These are phyloP conservation scores for Hozukius guyotensis DNA, from an alignment of 2,797 vertebrate genomes.

Conservation along the genomic window DNA sequence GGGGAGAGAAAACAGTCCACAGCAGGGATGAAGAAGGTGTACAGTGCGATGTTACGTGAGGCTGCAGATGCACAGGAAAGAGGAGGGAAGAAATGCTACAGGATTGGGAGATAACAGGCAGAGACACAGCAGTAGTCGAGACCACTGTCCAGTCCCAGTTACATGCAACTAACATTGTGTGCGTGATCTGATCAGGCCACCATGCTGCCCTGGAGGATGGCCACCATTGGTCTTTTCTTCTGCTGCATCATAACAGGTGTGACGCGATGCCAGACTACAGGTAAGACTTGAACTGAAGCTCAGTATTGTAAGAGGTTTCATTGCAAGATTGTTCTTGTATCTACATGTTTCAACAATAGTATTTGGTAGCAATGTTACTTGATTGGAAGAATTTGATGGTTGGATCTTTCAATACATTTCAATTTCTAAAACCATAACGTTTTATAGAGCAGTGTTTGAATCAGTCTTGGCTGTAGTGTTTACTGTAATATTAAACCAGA, in stretches of 20 bases:
- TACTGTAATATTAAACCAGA: neutral
- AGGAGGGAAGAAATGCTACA: neutral
- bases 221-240: slow-evolving; percentile 48
- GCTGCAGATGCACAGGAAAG: slow-evolving; percentile 22
- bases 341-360: neutral
- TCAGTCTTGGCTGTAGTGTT: neutral
- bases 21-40: slow-evolving; percentile 2
- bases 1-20: slow-evolving; percentile 6
- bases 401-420: neutral
- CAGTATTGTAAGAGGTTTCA: neutral
- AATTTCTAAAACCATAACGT: neutral
- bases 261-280: slow-evolving; percentile 7
- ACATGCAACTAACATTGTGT: neutral
- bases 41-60: neutral
- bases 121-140: neutral
- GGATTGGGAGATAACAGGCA: neutral
- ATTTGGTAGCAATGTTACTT: neutral
- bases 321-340: neutral
- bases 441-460: neutral
- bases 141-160: neutral
- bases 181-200: neutral
- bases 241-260: slow-evolving; percentile 37
- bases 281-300: slow-evolving; percentile 32
- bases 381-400: neutral
- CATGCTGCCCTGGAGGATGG: slow-evolving; percentile 58